Percentiles rank a stretch among this genome's conserved stretches.
phyloP scores from a whole-genome alignment of 2,888 invertebrate species.

The Temnothorax unifasciatus region DNA sequence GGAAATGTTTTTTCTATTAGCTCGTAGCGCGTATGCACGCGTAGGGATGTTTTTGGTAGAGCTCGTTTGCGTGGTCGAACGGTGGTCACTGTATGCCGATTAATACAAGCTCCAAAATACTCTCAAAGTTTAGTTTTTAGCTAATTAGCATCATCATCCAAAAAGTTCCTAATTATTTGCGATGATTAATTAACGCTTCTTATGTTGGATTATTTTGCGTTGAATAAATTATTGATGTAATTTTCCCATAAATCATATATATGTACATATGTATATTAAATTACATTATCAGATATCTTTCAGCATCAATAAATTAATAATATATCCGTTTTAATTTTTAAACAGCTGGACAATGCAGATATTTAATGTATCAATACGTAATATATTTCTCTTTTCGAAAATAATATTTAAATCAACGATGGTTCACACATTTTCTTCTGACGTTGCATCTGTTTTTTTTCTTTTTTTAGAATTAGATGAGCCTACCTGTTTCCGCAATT shows the following conservation, averaged over 20 bases:
- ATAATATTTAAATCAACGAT: constrained; percentile 3
- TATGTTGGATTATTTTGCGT: neutral
- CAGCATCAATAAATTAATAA: neutral
- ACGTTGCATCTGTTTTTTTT: neutral
- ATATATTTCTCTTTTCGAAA: neutral
- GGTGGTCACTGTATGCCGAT: constrained; percentile 1
- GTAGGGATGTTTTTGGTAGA: neutral
- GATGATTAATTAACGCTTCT: constrained; percentile 27
- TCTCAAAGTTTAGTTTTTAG: constrained; percentile 25
- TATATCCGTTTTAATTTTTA: neutral
- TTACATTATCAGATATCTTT: neutral
- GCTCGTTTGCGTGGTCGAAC: constrained; percentile 53
- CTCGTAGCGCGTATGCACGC: neutral
- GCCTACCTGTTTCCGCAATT: constrained; percentile 67
- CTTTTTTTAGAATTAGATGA: constrained; percentile 10
- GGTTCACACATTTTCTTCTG: constrained; percentile 39
- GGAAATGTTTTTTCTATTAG: constrained; percentile 4
- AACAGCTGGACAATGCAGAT: neutral
- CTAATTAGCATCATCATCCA: neutral
- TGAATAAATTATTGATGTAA: constrained; percentile 27
- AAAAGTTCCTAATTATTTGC: constrained; percentile 4
- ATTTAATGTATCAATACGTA: neutral
- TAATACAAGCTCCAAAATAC: neutral
- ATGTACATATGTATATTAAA: neutral
- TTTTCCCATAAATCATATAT: constrained; percentile 9